These are phyloP conservation scores for Halocaridina rubra DNA, from an alignment of 2,888 invertebrate genomes.

Conservation along the genomic window DNA sequence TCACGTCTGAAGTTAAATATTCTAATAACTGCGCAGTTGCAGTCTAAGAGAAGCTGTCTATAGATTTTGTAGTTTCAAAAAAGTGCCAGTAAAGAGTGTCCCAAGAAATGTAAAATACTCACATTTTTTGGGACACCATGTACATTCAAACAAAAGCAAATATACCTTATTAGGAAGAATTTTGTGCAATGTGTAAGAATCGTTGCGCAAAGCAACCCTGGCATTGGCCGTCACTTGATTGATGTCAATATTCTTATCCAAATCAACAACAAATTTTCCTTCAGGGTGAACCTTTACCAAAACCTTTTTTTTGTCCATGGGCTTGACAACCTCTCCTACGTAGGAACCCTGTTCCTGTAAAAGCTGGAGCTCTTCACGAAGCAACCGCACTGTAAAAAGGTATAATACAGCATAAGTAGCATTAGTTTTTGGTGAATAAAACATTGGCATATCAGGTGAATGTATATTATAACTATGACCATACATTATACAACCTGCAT, in stretches of 20 bases:
- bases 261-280: constrained; percentile 98
- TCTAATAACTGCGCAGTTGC: too few relatives aligned
- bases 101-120: too few relatives aligned
- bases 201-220: constrained; percentile 96
- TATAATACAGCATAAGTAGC: not conserved
- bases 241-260: constrained; percentile 99
- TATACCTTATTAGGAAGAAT: constrained; percentile 94
- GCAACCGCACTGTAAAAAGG: constrained; percentile 85
- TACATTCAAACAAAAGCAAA: not conserved
- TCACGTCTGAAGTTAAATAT: too few relatives aligned
- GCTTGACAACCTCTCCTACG: constrained; percentile 99
- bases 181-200: constrained; percentile 98
- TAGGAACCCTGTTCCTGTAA: constrained; percentile 97
- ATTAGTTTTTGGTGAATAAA: too few relatives aligned
- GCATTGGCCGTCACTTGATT: constrained; percentile 97
- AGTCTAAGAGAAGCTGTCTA: too few relatives aligned
- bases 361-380: constrained; percentile 95
- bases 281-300: constrained; percentile 89
- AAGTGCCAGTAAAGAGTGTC: too few relatives aligned
- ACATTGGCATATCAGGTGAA: too few relatives aligned
- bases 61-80: too few relatives aligned
- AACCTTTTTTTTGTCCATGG: constrained; percentile 99
- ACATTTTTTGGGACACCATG: too few relatives aligned
- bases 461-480: too few relatives aligned
- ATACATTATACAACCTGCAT: too few relatives aligned